These are phyloP conservation scores for Pemphigus obesinymphae DNA, from an alignment of 1,140 invertebrate genomes.

Conservation along the genomic window DNA sequence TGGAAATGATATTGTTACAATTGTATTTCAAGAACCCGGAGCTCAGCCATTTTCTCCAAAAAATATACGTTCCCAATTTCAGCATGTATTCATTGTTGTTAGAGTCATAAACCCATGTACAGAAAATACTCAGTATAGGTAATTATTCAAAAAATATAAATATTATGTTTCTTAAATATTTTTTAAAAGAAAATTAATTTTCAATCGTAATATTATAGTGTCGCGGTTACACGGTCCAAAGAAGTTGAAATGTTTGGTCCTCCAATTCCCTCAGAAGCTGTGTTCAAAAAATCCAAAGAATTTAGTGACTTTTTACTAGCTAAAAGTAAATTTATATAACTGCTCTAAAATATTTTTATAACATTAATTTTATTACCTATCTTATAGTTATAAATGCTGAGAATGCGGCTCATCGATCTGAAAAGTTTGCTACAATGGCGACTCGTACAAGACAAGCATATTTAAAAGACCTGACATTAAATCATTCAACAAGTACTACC, in stretches of 20 bases:
- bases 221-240: slow-evolving; percentile 88
- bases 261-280: slow-evolving; percentile 75
- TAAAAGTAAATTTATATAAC: slow-evolving; percentile 60
- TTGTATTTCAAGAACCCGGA: slow-evolving; percentile 94
- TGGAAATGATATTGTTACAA: slow-evolving; percentile 93
- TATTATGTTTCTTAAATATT: neutral
- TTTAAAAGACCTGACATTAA: slow-evolving; percentile 83
- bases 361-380: neutral
- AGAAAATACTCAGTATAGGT: slow-evolving; percentile 80
- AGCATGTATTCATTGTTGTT: slow-evolving; percentile 96
- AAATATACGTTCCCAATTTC: slow-evolving; percentile 91
- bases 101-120: slow-evolving; percentile 83
- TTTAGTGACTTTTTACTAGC: slow-evolving; percentile 91
- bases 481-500: slow-evolving; percentile 74
- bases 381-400: slow-evolving; percentile 86
- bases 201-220: too few species aligned
- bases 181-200: neutral
- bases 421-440: slow-evolving; percentile 97
- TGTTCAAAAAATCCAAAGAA: slow-evolving; percentile 79
- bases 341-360: slow-evolving; percentile 7
- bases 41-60: slow-evolving; percentile 87
- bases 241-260: slow-evolving; percentile 95
- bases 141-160: too few species aligned
- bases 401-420: slow-evolving; percentile 90
- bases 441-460: slow-evolving; percentile 93